Evolutionary conservation across 2,888 invertebrate species (phyloP).

Genomic region (Spilarctia lutea): DNA sequence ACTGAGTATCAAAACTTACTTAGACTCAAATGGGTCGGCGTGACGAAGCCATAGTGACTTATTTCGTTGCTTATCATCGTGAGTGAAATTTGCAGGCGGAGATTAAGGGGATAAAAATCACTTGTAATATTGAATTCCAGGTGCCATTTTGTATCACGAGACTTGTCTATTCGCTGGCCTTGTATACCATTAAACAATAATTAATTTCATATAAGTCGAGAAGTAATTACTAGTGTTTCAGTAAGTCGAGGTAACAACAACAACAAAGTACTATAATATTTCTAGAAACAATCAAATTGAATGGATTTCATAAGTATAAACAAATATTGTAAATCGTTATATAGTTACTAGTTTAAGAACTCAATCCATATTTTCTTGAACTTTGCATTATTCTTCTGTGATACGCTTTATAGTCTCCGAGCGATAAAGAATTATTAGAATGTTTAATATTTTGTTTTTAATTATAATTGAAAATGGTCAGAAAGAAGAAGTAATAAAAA

Average conservation of each 20-base stretch:
- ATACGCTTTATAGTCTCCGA: not conserved
- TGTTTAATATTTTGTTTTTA: too few species aligned
- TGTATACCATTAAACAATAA: not conserved
- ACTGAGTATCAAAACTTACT: too few species aligned
- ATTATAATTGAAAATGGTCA: not conserved
- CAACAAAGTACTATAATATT: not conserved
- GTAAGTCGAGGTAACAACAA: too few species aligned
- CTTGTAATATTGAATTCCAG: too few species aligned
- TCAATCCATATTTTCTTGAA: slow-evolving; percentile 1
- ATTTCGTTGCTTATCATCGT: not conserved
- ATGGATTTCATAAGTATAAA: not conserved
- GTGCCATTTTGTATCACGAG: not conserved
- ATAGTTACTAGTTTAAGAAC: not conserved
- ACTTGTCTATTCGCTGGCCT: not conserved
- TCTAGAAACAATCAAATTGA: not conserved
- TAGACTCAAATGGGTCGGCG: too few species aligned
- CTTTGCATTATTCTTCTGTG: not conserved
- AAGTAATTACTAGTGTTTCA: too few species aligned
- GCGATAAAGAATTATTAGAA: not conserved
- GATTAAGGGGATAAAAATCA: too few species aligned
- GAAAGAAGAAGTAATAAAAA: not conserved
- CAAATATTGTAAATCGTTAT: not conserved
- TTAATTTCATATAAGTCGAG: not conserved
- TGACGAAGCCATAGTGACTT: too few species aligned
- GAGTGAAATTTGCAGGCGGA: not conserved